Base-by-base conservation (phyloP, 2,888 invertebrate genomes). In the Troides helena region DNA sequence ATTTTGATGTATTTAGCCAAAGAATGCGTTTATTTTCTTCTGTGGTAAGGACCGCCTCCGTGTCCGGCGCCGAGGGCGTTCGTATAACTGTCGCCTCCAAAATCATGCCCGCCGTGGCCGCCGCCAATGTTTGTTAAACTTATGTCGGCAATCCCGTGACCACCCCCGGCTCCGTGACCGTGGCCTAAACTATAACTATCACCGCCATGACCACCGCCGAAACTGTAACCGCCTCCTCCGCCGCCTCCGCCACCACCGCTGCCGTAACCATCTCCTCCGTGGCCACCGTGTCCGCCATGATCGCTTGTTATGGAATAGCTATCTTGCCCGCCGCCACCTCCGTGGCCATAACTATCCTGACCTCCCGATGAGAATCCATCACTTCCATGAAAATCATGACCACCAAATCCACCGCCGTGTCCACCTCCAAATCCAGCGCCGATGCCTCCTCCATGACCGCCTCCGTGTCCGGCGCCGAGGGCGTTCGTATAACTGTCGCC, bases 11-110 rank as follows among this genome's bases (percentile, higher is more conserved):
- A 56, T 70, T 50, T 56, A 69, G 65, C 46, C 65, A 70, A 65
- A 65, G 62, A 67, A 66, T 59, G 62, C 57, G 67, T 75, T 83
- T 76, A 85, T 74, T 86, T 85, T 73, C 83, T 82, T 77, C 84
- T 81, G 72, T 86, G 90, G 75, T 92, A 92, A 2, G 91, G 92
- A 0, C 93, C 93, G 21, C 93, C 92, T 0, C 93, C 92, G 72
- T 92, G 92, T 21, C 93, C 93, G 6, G 93, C 84, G 30, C 85
- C 79, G 65, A 89, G 80, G 70, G 88, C 92, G 73, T 85, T 89
- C 53, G 86, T 89, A 79, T 89, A 93, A 73, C 88, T 93, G 74
- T 89, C 93, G 71, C 87, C 89, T 14, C 85, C 87, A 75, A 74
- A 58, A 50, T 68, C 74, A 59, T 67, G 72, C 43, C 79, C 79